Percentiles rank a stretch among this genome's conserved stretches.
Evolutionary conservation across 2,797 vertebrate species (phyloP).

Genomic region (Anguilla pacifica): DNA sequence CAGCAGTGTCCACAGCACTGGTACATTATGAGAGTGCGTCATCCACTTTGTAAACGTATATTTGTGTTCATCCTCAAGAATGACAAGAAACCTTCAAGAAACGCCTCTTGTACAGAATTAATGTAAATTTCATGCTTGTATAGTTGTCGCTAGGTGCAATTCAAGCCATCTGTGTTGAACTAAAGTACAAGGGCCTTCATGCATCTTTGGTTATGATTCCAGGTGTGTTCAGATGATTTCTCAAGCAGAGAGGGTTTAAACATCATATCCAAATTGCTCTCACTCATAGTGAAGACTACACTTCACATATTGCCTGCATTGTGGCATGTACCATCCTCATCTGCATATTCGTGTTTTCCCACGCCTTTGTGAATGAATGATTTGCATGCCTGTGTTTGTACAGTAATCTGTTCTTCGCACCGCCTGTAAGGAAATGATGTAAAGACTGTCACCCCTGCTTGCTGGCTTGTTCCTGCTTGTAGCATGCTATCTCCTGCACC

Average conservation of each 20-base stretch:
- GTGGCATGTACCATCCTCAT: background rate
- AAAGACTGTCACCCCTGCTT: slow-evolving; percentile 6
- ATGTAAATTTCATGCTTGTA: background rate
- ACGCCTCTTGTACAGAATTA: background rate
- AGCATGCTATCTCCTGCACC: background rate
- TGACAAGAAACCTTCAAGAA: background rate
- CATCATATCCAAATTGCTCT: background rate
- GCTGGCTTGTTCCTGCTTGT: background rate
- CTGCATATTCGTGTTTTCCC: background rate
- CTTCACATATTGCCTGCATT: background rate
- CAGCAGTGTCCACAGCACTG: background rate
- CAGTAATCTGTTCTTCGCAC: background rate
- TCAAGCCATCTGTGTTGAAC: background rate
- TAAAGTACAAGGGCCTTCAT: background rate
- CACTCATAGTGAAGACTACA: background rate
- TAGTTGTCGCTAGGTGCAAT: background rate
- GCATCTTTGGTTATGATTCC: background rate
- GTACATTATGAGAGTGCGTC: background rate
- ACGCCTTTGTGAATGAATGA: background rate
- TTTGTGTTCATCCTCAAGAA: background rate
- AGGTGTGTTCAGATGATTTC: background rate
- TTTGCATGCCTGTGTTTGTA: slow-evolving; percentile 5
- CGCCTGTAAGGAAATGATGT: background rate
- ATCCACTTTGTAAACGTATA: background rate
- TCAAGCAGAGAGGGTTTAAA: background rate